Evolutionary conservation across 2,797 vertebrate genomes (phyloP), one percentile per base, ranked within the genome.

Genomic region (Brachyalestes nurse): DNA sequence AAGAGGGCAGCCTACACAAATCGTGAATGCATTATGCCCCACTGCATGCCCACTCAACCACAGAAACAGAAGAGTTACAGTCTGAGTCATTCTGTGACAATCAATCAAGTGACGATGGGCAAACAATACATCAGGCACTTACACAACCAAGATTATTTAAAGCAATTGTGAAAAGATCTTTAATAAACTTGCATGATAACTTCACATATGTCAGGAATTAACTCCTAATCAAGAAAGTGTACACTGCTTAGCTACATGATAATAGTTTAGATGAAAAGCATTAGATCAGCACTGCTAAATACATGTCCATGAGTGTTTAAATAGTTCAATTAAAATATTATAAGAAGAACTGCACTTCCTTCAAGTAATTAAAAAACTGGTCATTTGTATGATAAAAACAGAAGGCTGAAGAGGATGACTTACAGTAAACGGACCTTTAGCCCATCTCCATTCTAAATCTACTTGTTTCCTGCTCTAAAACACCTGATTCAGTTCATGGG

Each of bases 1-100:
- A 78, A 47, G 49, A 55, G 58, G 67, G 61, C 71, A 69, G 58
- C 71, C 72, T 72, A 76, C 72, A 38, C 9, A 9, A 86, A 70
- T 40, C 34, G 51, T 61, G 42, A 62, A 5, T 0, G n/a, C 19
- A 14, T 0, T 38, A 14, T 17, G 25, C 57, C 55, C 28, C 42
- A 23, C 51, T 38, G 19, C 42, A 34, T 72, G 34, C 69, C 51
- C 72, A 53, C 53, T 5, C 45, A 6, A 74, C 72, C 51, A 72
- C 72, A 75, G 72, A 75, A 81, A 83, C 28, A 28, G 28, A 16
- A 66, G 23, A 49, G 12, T 9, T 10, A 13, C 47, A 13, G 47
- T 10, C 2, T 73, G 69, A 77, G 34, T 73, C 70, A 74, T 69
- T 82, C 67, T 13, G 8, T 28, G 28, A 28, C 28, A 28, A 28